Evolutionary conservation across 2,888 invertebrate genomes (phyloP), one percentile per base, ranked within the genome.

Genomic region (Oconnorella tubifera): DNA sequence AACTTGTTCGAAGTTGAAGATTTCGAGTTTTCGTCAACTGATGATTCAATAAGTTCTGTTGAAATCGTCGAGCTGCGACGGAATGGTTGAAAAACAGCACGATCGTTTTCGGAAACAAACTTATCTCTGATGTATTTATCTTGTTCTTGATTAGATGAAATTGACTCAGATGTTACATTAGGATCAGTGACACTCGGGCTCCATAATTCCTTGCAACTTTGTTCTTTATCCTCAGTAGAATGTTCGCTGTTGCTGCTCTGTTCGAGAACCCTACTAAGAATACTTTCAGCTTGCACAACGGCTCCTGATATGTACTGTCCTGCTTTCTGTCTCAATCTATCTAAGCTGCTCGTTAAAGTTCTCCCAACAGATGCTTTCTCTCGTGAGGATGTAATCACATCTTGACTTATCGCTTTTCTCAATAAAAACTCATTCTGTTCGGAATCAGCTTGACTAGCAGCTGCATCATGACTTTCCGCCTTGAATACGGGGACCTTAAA

Each of bases 221-320:
- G n/a, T n/a, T n/a, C n/a, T n/a, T n/a, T n/a, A n/a, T n/a, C n/a
- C 6, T 40, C 40, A 6, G 40, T 40, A 19, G 40, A 40, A 14
- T 40, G 40, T 19, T 40, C 40, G 40, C 40, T 40, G 40, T 19
- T 19, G 40, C 10, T 14, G 19, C 40, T 40, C 19, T 40, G 40
- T 40, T 40, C 40, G 10, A 40, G 40, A 19, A 40, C 59, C 27
- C 59, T 23, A 28, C 48, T 40, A 14, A 33, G 33, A 23, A 58
- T 28, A 48, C 25, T 40, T 14, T 33, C 33, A 4, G 40, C 33
- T 25, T 58, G 33, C 1, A 19, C 28, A 23, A 40, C 59, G 6
- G 59, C 59, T 25, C 4, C 33, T n/a, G 59, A 40, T 28, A 58
- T 32, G 48, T 58, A 58, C 2, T 58, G 59, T n/a, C 33, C 59